Evolutionary conservation across 2,888 invertebrate genomes (phyloP), one percentile per base, ranked within the genome.

Genomic region (Charanyca ferruginea): DNA sequence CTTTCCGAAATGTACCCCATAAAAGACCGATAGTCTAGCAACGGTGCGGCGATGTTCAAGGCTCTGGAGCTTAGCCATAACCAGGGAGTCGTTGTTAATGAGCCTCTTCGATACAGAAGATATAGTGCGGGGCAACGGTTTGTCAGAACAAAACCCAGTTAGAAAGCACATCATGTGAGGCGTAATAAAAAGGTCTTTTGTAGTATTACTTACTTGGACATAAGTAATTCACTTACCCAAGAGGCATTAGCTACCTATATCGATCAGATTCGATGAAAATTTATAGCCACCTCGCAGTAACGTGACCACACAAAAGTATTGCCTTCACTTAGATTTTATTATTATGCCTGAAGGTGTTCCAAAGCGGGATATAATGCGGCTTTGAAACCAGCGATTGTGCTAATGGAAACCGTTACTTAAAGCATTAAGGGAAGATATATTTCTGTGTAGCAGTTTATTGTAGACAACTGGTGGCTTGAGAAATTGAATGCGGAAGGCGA

Each of bases 291-390:
- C 38, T 62, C 62, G 8, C n/a, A 41, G 55, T 58, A 66, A 78
- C 76, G 70, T 75, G 79, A 66, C 66, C 60, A 55, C 20, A 70
- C 51, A 69, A 67, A 71, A 78, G 78, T 75, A 67, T 66, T 58
- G 38, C 38, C 38, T 61, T 73, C 61, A 59, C 63, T 72, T 70
- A 70, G 55, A 66, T 78, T 79, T 69, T 76, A 69, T 69, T 76
- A 66, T 65, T 35, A 62, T 63, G 55, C 69, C 64, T 64, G 28
- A 28, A 75, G 61, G 69, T 74, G 59, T 63, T 67, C 62, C 41
- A 51, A 62, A 58, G 58, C 35, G 20, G 57, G 18, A 77, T 66
- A 52, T 47, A 74, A 65, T 52, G 48, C 9, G 54, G 67, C 62
- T 67, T 65, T 63, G 23, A 69, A 76, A 75, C 42, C 35, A 3